A percentile compares a stretch with the other conserved stretches of the same genome.
These are phyloP conservation scores for Thelaira solivaga DNA, from an alignment of 2,888 invertebrate species.

Conservation along the genomic window DNA sequence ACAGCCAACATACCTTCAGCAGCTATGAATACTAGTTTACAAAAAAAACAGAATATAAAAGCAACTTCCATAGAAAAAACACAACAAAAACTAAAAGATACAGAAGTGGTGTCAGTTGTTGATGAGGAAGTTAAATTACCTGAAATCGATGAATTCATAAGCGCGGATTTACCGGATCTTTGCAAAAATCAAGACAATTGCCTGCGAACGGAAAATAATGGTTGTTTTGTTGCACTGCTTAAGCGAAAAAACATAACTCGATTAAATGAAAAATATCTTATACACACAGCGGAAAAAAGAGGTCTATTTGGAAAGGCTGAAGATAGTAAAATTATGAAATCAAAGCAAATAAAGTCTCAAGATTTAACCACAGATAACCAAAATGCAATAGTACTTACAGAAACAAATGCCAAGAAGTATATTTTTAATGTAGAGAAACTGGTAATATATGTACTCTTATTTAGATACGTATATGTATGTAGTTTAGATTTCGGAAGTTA, in stretches of 20 bases:
- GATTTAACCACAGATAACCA: slow-evolving; percentile 66
- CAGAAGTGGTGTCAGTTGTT: slow-evolving; percentile 5
- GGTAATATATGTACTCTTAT: slow-evolving; percentile 32
- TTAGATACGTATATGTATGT: no score
- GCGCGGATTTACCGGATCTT: slow-evolving; percentile 80
- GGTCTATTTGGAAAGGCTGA: slow-evolving; percentile 83
- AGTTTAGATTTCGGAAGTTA: no score
- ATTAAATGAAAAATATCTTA: slow-evolving; percentile 89
- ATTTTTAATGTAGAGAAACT: slow-evolving; percentile 36
- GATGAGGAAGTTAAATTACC: slow-evolving; percentile 66
- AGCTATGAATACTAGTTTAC: slow-evolving; percentile 68
- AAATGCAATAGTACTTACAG: background rate
- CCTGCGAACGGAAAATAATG: slow-evolving; percentile 77
- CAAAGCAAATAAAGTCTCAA: slow-evolving; percentile 72
- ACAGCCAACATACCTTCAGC: slow-evolving; percentile 72
- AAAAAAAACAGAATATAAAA: slow-evolving; percentile 67
- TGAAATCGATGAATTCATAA: slow-evolving; percentile 80
- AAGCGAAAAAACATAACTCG: slow-evolving; percentile 83
- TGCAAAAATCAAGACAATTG: slow-evolving; percentile 79
- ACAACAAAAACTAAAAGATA: background rate
- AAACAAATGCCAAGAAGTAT: background rate
- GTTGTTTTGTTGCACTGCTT: slow-evolving; percentile 81
- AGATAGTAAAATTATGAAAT: slow-evolving; percentile 73
- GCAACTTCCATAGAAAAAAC: slow-evolving; percentile 60
- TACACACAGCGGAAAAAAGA: slow-evolving; percentile 87